These are phyloP conservation scores for Buphagus erythrorhynchus DNA, from an alignment of 2,797 vertebrate genomes.

Conservation along the genomic window DNA sequence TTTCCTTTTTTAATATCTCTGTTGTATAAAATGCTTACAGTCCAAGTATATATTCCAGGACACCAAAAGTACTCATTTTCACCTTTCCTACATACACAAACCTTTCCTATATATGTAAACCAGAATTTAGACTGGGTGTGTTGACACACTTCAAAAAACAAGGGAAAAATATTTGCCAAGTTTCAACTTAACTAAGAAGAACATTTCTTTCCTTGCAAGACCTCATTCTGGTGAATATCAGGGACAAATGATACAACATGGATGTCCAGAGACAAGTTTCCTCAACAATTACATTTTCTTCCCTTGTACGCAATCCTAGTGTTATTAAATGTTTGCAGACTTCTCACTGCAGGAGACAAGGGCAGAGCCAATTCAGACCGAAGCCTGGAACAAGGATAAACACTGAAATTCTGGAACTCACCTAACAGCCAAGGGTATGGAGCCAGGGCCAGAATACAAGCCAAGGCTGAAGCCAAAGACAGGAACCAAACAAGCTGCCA, in stretches of 20 bases:
- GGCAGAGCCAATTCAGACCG: neutral
- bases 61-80: neutral
- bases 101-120: neutral
- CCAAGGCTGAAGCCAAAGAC: neutral
- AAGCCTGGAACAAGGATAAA: constrained; percentile 9
- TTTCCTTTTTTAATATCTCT: neutral
- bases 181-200: neutral
- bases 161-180: neutral
- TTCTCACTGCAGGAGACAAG: neutral
- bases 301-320: neutral
- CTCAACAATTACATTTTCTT: neutral
- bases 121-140: fast-evolving
- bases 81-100: neutral
- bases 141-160: neutral
- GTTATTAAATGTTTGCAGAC: constrained; percentile 37
- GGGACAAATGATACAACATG: fast-evolving
- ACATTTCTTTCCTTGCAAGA: neutral
- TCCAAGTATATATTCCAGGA: neutral
- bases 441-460: neutral
- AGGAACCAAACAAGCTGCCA: neutral
- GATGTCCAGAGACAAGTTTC: neutral
- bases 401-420: neutral
- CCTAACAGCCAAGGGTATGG: neutral
- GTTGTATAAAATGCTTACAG: neutral
- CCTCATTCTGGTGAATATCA: neutral